Percentiles rank a stretch among this genome's conserved stretches.
Conservation (phyloP, 2,113 vertebrate species). For the Rhinolophus sinicus region DNA sequence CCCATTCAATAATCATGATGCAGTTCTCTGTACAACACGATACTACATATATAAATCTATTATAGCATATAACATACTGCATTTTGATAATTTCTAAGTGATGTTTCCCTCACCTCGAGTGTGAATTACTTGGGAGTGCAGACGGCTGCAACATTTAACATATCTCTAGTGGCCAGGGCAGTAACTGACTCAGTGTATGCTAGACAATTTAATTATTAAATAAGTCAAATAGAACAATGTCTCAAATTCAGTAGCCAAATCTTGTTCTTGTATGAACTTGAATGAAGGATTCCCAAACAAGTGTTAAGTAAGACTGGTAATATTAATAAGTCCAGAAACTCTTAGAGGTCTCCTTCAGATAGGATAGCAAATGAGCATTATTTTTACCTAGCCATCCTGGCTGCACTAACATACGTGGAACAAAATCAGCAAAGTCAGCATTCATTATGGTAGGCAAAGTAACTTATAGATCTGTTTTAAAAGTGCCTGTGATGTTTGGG, state of each 20-base stretch:
- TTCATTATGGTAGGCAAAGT: not conserved
- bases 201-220: not conserved
- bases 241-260: slow-evolving; percentile 33
- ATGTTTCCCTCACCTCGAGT: not conserved
- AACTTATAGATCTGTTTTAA: not conserved
- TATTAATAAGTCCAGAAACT: not conserved
- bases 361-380: not conserved
- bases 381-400: not conserved
- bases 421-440: not conserved
- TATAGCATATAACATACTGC: not conserved
- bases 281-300: not conserved
- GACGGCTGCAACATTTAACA: not conserved
- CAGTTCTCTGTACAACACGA: not conserved
- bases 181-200: not conserved
- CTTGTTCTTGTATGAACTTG: not conserved
- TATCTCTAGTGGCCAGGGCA: not conserved
- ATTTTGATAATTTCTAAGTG: not conserved
- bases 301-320: not conserved
- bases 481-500: not conserved
- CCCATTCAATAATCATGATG: not conserved
- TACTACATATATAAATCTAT: not conserved
- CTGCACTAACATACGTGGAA: not conserved
- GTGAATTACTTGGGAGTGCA: not conserved
- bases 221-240: not conserved
- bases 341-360: not conserved